Evolutionary conservation across 23 tunicate genomes (phyloP), one percentile per base, ranked within the genome.

Genomic region (Phallusia fumigata): DNA sequence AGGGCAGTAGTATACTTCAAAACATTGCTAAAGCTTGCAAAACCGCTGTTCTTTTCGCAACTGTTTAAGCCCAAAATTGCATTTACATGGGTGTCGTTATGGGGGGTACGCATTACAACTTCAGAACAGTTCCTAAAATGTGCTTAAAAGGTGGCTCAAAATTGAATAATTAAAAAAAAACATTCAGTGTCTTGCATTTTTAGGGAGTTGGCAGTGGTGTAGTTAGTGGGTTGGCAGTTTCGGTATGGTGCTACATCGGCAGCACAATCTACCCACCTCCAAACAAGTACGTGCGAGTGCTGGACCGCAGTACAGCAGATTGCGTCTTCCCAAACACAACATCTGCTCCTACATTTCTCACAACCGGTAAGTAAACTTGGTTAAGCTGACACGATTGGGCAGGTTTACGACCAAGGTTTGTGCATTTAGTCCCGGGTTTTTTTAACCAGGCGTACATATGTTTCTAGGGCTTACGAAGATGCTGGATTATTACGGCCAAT

Each of bases 141-240:
- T n/a, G n/a, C n/a, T n/a, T n/a, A n/a, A n/a, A n/a, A n/a, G n/a
- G 47, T 10, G 47, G 10, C 47, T 40, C 10, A 40, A 5, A 40
- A 40, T 40, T 10, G 47, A 40, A 40, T 40, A 10, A 40, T 3
- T 58, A 24, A 58, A 8, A 58, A 22, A 22, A 1, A 24, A 1
- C 8, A 58, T 21, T 24, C 16, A 58, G 8, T 58, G 28, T 16
- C 11, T 80, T 30, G 1, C 40, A 58, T 24, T 65, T 22, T 1
- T 50, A 89, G 93, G 93, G 93, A 21, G 93, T 88, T n/a, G 32
- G 78, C 19, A 74, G 49, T 22, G 93, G 93, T 73, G 52, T 89
- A 28, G 31, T 84, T 16, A 15, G 75, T 33, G 93, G 93, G 2
- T 49, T 89, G 76, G 88, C 74, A 52, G 26, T 73, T 19, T 40